Evolutionary conservation across 2,113 vertebrate genomes (phyloP).

Genomic region (Salminus brasiliensis): DNA sequence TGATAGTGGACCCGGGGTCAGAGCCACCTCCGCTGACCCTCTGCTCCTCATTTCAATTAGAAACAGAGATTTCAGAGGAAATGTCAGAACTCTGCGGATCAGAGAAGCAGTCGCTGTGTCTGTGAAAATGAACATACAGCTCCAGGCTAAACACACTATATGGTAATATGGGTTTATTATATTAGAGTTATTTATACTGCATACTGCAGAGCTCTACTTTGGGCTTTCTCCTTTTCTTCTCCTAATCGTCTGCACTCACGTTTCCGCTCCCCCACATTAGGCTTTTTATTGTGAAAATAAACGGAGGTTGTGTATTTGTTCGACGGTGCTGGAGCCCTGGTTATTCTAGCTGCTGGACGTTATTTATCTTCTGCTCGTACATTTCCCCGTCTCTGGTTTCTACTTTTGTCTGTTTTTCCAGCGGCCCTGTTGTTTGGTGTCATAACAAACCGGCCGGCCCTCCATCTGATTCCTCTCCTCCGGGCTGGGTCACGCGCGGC

Average conservation of each 20-base stretch:
- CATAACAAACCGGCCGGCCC: constrained; percentile 70
- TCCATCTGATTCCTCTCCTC: constrained; percentile 60
- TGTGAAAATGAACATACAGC: no score
- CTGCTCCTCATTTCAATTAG: constrained; percentile 26
- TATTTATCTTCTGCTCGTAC: constrained; percentile 79
- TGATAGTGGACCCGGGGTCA: constrained; percentile 30
- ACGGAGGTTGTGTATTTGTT: constrained; percentile 63
- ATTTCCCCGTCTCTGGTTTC: constrained; percentile 76
- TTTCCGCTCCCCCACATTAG: constrained; percentile 56
- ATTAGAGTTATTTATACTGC: no score
- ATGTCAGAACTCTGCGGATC: no score
- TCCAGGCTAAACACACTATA: background rate
- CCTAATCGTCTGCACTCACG: constrained; percentile 29
- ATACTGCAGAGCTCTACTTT: no score
- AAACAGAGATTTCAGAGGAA: no score
- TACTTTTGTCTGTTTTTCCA: constrained; percentile 75
- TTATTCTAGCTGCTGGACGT: constrained; percentile 66
- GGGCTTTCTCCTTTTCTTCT: background rate
- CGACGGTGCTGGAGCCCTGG: constrained; percentile 7
- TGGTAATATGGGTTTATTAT: no score
- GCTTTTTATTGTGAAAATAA: constrained; percentile 71
- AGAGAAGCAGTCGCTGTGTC: no score
- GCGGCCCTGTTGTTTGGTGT: constrained; percentile 75
- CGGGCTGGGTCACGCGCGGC: constrained; percentile 59
- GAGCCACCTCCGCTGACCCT: constrained; percentile 29